A percentile compares a stretch with the other conserved stretches of the same genome.
phyloP scores from a whole-genome alignment of 2,113 vertebrate genomes.

The Pelecanus crispus region DNA sequence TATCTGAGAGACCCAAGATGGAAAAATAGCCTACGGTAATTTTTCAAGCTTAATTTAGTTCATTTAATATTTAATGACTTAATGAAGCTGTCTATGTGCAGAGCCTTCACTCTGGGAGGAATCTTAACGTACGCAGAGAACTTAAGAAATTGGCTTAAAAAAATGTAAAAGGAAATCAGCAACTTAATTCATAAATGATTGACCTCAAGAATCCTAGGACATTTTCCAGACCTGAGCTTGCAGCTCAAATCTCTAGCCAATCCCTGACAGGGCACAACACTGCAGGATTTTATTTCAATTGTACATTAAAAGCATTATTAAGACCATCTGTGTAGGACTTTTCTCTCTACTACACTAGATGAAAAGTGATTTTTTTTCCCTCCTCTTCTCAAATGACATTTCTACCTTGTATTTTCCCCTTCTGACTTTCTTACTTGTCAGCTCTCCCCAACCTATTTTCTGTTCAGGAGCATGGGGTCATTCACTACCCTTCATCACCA shows the following conservation, averaged over 20 bases:
- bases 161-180: constrained; percentile 57
- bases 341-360: background rate
- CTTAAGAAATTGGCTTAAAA: constrained; percentile 55
- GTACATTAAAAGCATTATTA: constrained; percentile 34
- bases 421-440: background rate
- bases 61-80: constrained; percentile 74
- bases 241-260: constrained; percentile 13
- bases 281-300: background rate
- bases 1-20: constrained; percentile 58
- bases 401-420: background rate
- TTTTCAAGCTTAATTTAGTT: constrained; percentile 74
- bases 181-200: constrained; percentile 62
- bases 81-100: constrained; percentile 59
- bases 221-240: constrained; percentile 39
- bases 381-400: background rate
- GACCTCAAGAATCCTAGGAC: constrained; percentile 37
- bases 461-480: background rate
- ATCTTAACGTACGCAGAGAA: constrained; percentile 37
- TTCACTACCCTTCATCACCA: background rate
- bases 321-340: background rate
- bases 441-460: background rate
- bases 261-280: background rate
- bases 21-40: constrained; percentile 68
- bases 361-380: background rate
- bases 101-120: constrained; percentile 58